Evolutionary conservation across 1,140 invertebrate species (phyloP).

Genomic region (Samia ricini): DNA sequence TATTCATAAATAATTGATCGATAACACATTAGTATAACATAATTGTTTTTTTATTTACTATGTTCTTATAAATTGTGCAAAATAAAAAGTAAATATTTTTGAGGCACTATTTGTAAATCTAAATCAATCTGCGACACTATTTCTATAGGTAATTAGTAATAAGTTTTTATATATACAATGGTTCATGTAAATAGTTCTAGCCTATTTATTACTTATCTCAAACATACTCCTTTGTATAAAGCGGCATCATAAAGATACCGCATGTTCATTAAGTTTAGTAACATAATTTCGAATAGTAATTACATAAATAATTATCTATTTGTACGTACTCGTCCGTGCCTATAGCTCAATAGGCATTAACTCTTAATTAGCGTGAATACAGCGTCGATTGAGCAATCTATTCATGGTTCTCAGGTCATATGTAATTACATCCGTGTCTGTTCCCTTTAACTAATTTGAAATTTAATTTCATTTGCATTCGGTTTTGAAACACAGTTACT

Average conservation of each 20-base stretch:
- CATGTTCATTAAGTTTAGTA: constrained; percentile 32
- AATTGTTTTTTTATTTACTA: no score
- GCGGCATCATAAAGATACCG: neutral
- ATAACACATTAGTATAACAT: no score
- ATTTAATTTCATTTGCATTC: neutral
- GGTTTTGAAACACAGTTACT: no score
- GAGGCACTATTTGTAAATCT: no score
- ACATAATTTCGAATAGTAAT: constrained; percentile 36
- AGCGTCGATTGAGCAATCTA: constrained; percentile 21
- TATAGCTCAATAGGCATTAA: constrained; percentile 22
- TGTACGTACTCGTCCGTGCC: constrained; percentile 1
- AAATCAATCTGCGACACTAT: no score
- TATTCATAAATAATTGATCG: no score
- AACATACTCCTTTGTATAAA: neutral
- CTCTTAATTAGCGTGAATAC: constrained; percentile 24
- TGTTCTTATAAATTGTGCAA: no score
- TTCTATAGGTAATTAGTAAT: no score
- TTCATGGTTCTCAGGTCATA: constrained; percentile 13
- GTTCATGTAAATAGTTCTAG: no score
- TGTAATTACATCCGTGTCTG: constrained; percentile 8
- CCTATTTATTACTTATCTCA: neutral
- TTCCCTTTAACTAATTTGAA: neutral
- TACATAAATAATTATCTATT: constrained; percentile 30
- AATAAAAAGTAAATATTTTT: no score
- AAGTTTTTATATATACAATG: no score